Evolutionary conservation across 2,113 vertebrate genomes (phyloP).

Genomic region (Xiphophorus hellerii): DNA sequence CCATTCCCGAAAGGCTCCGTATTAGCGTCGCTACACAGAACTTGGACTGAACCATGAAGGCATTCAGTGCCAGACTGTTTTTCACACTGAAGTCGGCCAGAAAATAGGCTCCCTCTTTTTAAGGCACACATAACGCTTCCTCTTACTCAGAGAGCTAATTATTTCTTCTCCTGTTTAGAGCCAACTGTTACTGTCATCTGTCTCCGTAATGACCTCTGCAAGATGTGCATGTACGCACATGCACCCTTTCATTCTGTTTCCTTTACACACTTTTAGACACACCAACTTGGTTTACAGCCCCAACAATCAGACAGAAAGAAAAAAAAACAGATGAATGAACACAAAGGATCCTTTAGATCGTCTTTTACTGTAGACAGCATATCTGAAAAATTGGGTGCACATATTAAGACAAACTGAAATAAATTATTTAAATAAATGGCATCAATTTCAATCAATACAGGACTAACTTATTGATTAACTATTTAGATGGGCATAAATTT

Average conservation of each 20-base stretch:
- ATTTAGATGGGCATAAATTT: not conserved
- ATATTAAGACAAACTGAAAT: not conserved
- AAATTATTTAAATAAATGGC: not conserved
- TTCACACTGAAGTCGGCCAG: conserved; percentile 71
- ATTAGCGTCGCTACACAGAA: conserved; percentile 58
- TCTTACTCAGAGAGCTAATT: conserved; percentile 70
- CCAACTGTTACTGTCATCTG: conserved; percentile 80
- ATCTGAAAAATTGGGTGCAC: not conserved
- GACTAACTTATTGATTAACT: not conserved
- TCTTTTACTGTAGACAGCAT: conserved; percentile 2
- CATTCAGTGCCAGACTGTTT: conserved; percentile 59
- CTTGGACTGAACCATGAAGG: conserved; percentile 60
- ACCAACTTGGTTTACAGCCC: conserved; percentile 1
- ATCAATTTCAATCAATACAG: not conserved
- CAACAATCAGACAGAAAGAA: conserved; percentile 11
- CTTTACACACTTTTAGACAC: conserved; percentile 19
- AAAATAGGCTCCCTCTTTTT: conserved; percentile 56
- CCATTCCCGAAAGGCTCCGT: conserved; percentile 49
- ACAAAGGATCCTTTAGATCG: conserved; percentile 7
- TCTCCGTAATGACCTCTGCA: conserved; percentile 75
- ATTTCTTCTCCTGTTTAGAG: conserved; percentile 69
- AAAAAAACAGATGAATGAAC: conserved; percentile 23
- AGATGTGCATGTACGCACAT: conserved; percentile 56
- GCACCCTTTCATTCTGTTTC: conserved; percentile 29
- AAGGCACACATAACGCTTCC: conserved; percentile 51